phyloP scores from a whole-genome alignment of 1,140 invertebrate species.

The Hylyphantes graminicola region DNA sequence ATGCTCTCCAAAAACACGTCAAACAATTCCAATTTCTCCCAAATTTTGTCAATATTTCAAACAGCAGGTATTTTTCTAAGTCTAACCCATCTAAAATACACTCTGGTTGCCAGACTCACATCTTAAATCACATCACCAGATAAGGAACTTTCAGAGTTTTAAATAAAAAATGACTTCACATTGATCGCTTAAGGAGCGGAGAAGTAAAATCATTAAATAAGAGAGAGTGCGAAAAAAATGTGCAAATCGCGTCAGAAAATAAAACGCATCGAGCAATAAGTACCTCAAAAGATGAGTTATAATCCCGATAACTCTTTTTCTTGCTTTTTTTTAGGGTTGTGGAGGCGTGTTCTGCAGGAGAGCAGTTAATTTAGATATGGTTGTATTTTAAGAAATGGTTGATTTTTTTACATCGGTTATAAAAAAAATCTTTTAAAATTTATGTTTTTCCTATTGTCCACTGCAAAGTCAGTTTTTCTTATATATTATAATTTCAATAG shows the following conservation, averaged over 20 bases:
- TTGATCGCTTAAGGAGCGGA: constrained; percentile 2
- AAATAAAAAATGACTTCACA: constrained; percentile 8
- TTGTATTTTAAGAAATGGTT: too few relatives aligned
- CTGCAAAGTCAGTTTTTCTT: too few relatives aligned
- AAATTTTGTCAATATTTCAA: not conserved
- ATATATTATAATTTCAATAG: too few relatives aligned
- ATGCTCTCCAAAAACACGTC: not conserved
- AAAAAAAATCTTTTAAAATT: too few relatives aligned
- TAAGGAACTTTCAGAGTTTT: not conserved
- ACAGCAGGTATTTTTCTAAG: not conserved
- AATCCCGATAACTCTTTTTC: constrained; percentile 38
- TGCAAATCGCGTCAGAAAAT: constrained; percentile 10
- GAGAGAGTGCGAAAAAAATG: constrained; percentile 6
- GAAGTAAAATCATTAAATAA: constrained; percentile 27
- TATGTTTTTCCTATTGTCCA: too few relatives aligned
- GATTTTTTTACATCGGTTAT: too few relatives aligned
- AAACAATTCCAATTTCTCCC: not conserved
- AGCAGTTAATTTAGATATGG: too few relatives aligned
- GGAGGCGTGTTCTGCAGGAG: too few relatives aligned
- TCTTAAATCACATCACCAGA: too few relatives aligned
- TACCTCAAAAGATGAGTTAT: constrained; percentile 43
- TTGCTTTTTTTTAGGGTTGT: not conserved
- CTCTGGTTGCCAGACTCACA: not conserved
- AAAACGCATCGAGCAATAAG: constrained; percentile 36
- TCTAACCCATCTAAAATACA: not conserved